Conservation (phyloP, 2,888 invertebrate genomes). For the Steinernema hermaphroditum region DNA sequence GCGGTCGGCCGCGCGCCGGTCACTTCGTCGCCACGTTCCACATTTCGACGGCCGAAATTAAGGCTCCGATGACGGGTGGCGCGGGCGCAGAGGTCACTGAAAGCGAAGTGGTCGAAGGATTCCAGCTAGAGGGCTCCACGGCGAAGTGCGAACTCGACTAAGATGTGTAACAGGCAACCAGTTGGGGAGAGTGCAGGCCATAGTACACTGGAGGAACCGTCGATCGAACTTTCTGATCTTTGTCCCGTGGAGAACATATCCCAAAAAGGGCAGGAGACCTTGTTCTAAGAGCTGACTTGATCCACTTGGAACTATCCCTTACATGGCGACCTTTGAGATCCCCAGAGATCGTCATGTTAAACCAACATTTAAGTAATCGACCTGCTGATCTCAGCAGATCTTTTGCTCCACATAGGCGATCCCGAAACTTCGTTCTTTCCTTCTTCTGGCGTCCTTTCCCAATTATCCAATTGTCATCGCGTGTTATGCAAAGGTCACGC, state of each 20-base stretch:
- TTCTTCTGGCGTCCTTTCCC: neutral
- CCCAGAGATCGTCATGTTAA: no score
- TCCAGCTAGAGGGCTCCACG: no score
- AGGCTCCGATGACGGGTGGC: neutral
- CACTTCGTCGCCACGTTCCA: constrained; percentile 5
- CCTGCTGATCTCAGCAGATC: neutral
- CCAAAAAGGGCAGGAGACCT: no score
- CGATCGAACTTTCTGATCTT: no score
- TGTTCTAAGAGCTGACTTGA: no score
- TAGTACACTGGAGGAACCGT: neutral
- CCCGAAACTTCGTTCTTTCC: neutral
- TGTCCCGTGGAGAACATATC: no score
- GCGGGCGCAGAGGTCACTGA: neutral
- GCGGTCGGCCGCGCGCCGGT: neutral
- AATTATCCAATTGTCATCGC: constrained; percentile 10
- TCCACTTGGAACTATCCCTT: no score
- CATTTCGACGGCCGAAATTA: constrained; percentile 14
- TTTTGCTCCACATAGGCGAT: neutral
- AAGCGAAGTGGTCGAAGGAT: neutral
- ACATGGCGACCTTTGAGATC: no score
- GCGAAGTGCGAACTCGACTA: no score
- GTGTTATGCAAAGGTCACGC: constrained; percentile 25
- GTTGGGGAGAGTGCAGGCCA: neutral
- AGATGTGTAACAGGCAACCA: neutral
- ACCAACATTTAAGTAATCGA: no score